Conservation (phyloP, 2,113 vertebrate genomes). For the Actenoides lindsayi region DNA sequence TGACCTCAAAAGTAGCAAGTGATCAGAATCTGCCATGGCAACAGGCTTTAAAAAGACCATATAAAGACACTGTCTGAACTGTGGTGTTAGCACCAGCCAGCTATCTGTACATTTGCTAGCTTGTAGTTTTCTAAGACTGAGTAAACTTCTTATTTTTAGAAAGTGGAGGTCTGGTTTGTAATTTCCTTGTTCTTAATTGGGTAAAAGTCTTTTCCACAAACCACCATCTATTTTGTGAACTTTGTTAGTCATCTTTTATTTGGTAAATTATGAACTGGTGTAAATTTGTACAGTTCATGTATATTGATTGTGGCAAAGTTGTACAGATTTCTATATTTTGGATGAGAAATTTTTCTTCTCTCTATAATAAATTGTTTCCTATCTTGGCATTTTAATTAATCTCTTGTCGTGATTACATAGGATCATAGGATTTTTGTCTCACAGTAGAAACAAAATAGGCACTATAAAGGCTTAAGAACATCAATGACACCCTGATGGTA, state of each 20-base stretch:
- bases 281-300: conserved; percentile 99
- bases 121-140: conserved; percentile 88
- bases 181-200: conserved; percentile 88
- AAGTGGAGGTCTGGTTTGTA: conserved; percentile 90
- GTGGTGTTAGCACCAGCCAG: conserved; percentile 85
- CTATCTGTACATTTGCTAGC: conserved; percentile 88
- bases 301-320: conserved; percentile 99
- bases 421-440: conserved; percentile 64
- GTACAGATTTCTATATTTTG: conserved; percentile 99
- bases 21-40: conserved; percentile 76
- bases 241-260: conserved; percentile 96
- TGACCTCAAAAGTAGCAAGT: conserved; percentile 80
- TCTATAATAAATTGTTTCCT: conserved; percentile 99
- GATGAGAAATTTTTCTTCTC: conserved; percentile 98
- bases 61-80: conserved; percentile 87
- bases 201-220: conserved; percentile 88
- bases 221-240: conserved; percentile 95
- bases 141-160: conserved; percentile 90
- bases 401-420: conserved; percentile 83
- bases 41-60: conserved; percentile 82
- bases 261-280: conserved; percentile 99
- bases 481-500: conserved; percentile 58
- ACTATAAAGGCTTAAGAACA: conserved; percentile 38
- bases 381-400: conserved; percentile 90
- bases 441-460: conserved; percentile 57